Percentiles rank a stretch among this genome's conserved stretches.
phyloP scores from a whole-genome alignment of 2,797 vertebrate genomes.

The Sebastes wilsoni region DNA sequence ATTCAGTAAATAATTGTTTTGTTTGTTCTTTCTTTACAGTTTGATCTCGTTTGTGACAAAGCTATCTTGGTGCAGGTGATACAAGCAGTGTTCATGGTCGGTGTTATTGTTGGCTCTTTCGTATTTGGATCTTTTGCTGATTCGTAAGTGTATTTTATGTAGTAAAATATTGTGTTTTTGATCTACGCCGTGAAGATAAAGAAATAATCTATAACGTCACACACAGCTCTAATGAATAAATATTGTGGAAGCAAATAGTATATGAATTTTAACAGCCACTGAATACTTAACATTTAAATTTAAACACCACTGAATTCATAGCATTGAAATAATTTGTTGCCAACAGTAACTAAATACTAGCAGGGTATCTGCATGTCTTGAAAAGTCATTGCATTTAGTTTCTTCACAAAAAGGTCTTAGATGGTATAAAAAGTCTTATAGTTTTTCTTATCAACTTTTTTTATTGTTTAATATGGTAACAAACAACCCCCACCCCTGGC shows the following conservation, averaged over 20 bases:
- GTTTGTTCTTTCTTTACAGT: conserved; percentile 67
- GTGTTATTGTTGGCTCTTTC: conserved; percentile 79
- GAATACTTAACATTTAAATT: too few relatives aligned
- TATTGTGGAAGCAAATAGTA: background rate
- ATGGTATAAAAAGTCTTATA: background rate
- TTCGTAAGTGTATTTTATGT: conserved; percentile 52
- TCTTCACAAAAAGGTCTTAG: background rate
- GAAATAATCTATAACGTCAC: background rate
- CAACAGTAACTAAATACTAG: background rate
- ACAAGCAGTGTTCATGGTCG: conserved; percentile 79
- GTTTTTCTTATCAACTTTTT: background rate
- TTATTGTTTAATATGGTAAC: background rate
- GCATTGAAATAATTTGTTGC: background rate
- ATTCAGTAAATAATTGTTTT: background rate
- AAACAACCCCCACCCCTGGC: background rate
- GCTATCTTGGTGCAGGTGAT: conserved; percentile 70
- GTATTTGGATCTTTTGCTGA: conserved; percentile 85
- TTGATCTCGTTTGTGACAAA: conserved; percentile 84
- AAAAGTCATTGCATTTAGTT: background rate
- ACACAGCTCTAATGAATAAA: background rate
- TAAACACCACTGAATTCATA: too few relatives aligned
- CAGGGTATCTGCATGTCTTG: background rate
- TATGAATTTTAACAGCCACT: too few relatives aligned
- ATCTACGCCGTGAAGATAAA: background rate
- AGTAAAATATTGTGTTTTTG: background rate